A percentile compares a stretch with the other conserved stretches of the same genome.
phyloP scores from a whole-genome alignment of 2,888 invertebrate genomes.

The Stenoptilia bipunctidactyla region DNA sequence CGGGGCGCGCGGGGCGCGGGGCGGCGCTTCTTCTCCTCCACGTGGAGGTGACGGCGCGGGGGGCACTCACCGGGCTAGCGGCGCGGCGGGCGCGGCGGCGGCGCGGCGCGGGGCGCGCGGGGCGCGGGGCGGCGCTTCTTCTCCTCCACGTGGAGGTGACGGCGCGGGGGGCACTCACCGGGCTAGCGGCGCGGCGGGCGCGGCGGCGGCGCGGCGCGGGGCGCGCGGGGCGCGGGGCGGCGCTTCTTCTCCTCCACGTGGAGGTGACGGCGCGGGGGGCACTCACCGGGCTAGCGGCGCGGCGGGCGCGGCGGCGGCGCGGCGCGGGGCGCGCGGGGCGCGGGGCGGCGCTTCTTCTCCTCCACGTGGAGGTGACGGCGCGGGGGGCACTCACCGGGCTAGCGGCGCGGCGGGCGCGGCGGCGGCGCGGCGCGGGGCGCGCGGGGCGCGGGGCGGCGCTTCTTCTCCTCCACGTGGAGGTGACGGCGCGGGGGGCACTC shows the following conservation, averaged over 20 bases:
- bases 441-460: too few species aligned
- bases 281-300: conserved; percentile 80
- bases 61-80: conserved; percentile 24
- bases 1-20: conserved; percentile 45
- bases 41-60: conserved; percentile 46
- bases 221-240: conserved; percentile 57
- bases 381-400: conserved; percentile 10
- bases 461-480: too few species aligned
- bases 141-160: conserved; percentile 93
- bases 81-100: conserved; percentile 37
- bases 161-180: conserved; percentile 64
- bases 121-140: conserved; percentile 80
- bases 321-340: conserved; percentile 71
- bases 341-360: too few species aligned
- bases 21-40: too few species aligned
- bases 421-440: conserved; percentile 39
- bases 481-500: conserved; percentile 34
- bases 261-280: conserved; percentile 75
- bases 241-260: conserved; percentile 95
- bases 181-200: conserved; percentile 78
- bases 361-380: too few species aligned
- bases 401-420: conserved; percentile 39
- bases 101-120: conserved; percentile 35
- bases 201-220: conserved; percentile 82
- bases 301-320: conserved; percentile 77